Evolutionary conservation across 2,113 vertebrate genomes (phyloP).

Genomic region (Zosterops borbonicus): DNA sequence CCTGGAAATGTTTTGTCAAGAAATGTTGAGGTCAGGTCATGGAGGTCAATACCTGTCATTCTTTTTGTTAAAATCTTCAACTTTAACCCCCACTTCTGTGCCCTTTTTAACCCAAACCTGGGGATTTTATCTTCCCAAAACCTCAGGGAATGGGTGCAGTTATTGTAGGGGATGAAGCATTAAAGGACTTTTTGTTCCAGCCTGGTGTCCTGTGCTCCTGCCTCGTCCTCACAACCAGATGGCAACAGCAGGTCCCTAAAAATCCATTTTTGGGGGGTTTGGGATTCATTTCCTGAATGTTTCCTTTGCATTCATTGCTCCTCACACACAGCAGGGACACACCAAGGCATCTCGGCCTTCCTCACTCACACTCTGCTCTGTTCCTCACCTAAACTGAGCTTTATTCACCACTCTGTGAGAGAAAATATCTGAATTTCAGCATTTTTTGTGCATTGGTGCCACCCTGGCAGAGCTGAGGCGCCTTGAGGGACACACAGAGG

Average conservation of each 20-base stretch:
- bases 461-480: not conserved
- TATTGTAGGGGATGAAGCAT: not conserved
- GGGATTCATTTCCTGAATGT: not conserved
- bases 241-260: not conserved
- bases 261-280: not conserved
- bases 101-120: not conserved
- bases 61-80: not conserved
- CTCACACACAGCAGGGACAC: rapidly evolving
- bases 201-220: not conserved
- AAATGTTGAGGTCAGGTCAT: not conserved
- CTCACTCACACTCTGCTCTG: not conserved
- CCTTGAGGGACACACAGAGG: not conserved
- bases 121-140: not conserved
- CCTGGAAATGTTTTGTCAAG: not conserved
- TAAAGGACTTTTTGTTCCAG: not conserved
- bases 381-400: not conserved
- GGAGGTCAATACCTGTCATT: not conserved
- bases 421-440: not conserved
- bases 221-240: not conserved
- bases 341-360: too few relatives aligned
- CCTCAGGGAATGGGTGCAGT: not conserved
- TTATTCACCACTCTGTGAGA: not conserved
- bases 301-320: not conserved
- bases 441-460: not conserved
- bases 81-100: not conserved